These are phyloP conservation scores for Drosophila funebris DNA, from an alignment of 1,140 invertebrate genomes.

Conservation along the genomic window DNA sequence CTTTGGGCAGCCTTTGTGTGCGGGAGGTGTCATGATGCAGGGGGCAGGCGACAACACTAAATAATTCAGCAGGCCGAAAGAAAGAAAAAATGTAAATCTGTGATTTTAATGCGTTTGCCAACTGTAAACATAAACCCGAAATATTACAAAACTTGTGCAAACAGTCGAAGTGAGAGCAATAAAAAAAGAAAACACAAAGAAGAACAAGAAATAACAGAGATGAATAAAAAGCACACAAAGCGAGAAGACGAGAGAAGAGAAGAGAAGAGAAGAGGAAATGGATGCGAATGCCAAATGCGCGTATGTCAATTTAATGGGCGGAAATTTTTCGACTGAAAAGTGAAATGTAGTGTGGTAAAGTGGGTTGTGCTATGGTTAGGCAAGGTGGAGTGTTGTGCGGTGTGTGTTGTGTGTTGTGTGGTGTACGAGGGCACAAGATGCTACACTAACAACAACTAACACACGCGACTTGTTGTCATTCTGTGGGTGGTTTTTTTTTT, in stretches of 20 bases:
- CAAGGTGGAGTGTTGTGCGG: background rate
- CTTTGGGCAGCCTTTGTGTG: conserved; percentile 12
- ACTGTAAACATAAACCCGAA: conserved; percentile 82
- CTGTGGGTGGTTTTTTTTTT: conserved; percentile 28
- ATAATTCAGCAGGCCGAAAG: conserved; percentile 63
- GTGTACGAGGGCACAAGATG: conserved; percentile 24
- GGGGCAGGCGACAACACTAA: conserved; percentile 66
- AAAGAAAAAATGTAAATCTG: conserved; percentile 77
- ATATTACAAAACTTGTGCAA: conserved; percentile 82
- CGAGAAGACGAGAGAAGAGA: background rate
- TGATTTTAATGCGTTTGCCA: conserved; percentile 83
- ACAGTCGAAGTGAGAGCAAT: conserved; percentile 53
- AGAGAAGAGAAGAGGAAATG: conserved; percentile 54
- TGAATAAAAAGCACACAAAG: background rate
- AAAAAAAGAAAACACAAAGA: conserved; percentile 50
- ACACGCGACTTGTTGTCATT: conserved; percentile 45
- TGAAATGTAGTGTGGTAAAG: conserved; percentile 30
- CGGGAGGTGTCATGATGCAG: too few species aligned
- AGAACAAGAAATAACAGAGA: conserved; percentile 10
- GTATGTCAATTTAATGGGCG: conserved; percentile 82
- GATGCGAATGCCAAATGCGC: conserved; percentile 68
- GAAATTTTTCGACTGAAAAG: conserved; percentile 61
- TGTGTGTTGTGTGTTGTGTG: background rate
- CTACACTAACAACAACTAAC: conserved; percentile 6
- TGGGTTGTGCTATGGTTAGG: background rate